Evolutionary conservation across 2,113 vertebrate genomes (phyloP).

Genomic region (Aptenodytes forsteri): DNA sequence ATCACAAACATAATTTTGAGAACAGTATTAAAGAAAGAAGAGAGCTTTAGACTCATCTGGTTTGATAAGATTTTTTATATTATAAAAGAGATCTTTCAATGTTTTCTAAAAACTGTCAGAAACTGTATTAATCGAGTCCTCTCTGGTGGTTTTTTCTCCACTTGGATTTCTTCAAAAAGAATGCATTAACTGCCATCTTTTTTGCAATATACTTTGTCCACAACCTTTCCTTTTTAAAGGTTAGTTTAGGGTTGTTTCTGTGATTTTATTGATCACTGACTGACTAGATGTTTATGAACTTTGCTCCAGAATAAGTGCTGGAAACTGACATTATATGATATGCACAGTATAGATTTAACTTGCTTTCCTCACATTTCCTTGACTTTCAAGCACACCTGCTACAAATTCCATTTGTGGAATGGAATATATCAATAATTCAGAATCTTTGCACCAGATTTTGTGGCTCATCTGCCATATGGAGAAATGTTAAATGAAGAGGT

Average conservation of each 20-base stretch:
- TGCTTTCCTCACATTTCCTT: neutral
- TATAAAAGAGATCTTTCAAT: neutral
- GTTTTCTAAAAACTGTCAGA: neutral
- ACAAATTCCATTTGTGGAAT: slow-evolving; percentile 5
- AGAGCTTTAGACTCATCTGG: neutral
- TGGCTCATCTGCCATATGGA: slow-evolving; percentile 42
- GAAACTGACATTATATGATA: neutral
- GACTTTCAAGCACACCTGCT: slow-evolving; percentile 6
- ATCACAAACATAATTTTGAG: neutral
- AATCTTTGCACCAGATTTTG: slow-evolving; percentile 45
- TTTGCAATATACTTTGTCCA: neutral
- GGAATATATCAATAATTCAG: slow-evolving; percentile 28
- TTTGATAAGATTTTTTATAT: neutral
- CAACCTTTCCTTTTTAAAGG: neutral
- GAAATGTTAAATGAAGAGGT: slow-evolving; percentile 39
- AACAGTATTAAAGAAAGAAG: neutral
- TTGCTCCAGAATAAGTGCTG: neutral
- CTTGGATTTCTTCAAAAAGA: neutral
- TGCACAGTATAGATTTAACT: neutral
- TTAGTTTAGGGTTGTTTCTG: neutral
- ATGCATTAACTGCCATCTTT: neutral
- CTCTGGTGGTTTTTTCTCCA: neutral
- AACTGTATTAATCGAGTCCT: neutral
- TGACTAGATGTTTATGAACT: neutral
- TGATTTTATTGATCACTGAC: neutral